Evolutionary conservation across 2,888 invertebrate genomes (phyloP).

Genomic region (Hylaea fasciaria): DNA sequence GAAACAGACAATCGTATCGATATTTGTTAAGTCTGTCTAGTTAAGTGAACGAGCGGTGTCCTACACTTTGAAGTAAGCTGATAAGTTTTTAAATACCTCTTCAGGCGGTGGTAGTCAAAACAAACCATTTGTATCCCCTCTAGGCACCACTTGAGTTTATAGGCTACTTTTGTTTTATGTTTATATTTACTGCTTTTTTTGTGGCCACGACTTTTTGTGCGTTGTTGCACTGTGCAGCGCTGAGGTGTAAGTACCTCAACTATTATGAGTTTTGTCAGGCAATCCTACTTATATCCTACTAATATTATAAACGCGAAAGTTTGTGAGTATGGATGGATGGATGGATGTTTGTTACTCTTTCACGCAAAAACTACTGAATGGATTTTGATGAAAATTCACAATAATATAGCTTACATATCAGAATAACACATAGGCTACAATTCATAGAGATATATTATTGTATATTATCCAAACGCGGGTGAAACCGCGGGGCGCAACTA

Average conservation of each 20-base stretch:
- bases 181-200: constrained; percentile 67
- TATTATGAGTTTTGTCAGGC: not conserved
- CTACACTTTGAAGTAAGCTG: constrained; percentile 65
- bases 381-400: too few species aligned
- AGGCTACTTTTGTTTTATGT: constrained; percentile 67
- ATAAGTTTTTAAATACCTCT: constrained; percentile 72
- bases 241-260: not conserved
- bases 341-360: too few species aligned
- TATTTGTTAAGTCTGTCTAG: constrained; percentile 30
- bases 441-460: too few species aligned
- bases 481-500: too few species aligned
- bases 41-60: constrained; percentile 48
- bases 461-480: too few species aligned
- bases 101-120: constrained; percentile 75
- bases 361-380: too few species aligned
- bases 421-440: too few species aligned
- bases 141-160: constrained; percentile 79
- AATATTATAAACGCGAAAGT: too few species aligned
- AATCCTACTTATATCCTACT: too few species aligned
- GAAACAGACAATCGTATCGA: constrained; percentile 18
- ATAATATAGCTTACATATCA: too few species aligned
- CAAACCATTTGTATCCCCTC: constrained; percentile 80
- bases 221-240: constrained; percentile 18
- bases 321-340: too few species aligned
- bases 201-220: constrained; percentile 42